These are phyloP conservation scores for Helicoverpa assulta DNA, from an alignment of 2,888 invertebrate species.

Conservation along the genomic window DNA sequence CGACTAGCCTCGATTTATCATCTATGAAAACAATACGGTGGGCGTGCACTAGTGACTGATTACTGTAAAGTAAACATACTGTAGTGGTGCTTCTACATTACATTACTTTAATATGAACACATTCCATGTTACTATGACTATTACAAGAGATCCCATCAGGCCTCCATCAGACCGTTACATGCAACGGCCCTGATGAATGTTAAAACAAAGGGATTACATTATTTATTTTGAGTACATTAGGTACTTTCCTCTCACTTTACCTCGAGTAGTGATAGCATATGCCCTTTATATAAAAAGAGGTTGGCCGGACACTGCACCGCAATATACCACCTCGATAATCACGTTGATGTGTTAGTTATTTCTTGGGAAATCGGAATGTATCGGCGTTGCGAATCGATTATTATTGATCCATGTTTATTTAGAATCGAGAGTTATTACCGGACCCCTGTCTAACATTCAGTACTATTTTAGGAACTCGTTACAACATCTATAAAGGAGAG, in stretches of 20 bases:
- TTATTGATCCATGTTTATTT: conserved; percentile 5
- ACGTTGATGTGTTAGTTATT: conserved; percentile 40
- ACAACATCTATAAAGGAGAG: conserved; percentile 3
- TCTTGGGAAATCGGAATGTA: conserved; percentile 22
- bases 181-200: background rate
- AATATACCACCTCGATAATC: conserved; percentile 44
- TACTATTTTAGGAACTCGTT: conserved; percentile 23
- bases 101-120: background rate
- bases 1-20: conserved; percentile 41
- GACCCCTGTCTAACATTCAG: conserved; percentile 1
- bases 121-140: conserved; percentile 24
- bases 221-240: conserved; percentile 2
- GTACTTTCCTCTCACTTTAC: conserved; percentile 26
- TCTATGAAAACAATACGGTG: conserved; percentile 48
- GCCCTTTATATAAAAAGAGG: conserved; percentile 32
- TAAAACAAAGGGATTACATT: conserved; percentile 9
- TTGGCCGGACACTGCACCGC: conserved; percentile 18
- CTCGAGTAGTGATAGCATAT: conserved; percentile 17
- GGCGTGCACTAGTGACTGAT: conserved; percentile 29
- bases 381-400: background rate
- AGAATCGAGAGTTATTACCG: conserved; percentile 9
- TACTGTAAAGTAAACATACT: conserved; percentile 32
- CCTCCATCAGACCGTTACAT: background rate
- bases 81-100: background rate
- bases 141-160: background rate